Base-by-base conservation (phyloP, 2,797 vertebrate genomes). In the Oreochromis mossambicus region DNA sequence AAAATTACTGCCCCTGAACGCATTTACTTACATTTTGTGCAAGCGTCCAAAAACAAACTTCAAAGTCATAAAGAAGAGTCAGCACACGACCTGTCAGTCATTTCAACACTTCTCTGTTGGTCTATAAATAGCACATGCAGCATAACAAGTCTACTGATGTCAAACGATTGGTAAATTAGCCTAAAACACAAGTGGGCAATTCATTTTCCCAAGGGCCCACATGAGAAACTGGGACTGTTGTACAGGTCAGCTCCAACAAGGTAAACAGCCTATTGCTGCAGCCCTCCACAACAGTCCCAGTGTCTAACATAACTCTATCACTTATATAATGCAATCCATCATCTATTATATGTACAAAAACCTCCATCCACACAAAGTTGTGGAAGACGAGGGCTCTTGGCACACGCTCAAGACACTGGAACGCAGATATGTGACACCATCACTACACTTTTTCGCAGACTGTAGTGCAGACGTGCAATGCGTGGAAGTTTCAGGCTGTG, bases 351-450 rank as follows among this genome's bases (percentile, higher is more conserved):
- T 15, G 36, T 1, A 41, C n/a, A 24, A 24, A 68, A 24, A 2
- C n/a, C 12, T 41, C n/a, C 61, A n/a, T 66, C 36, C 5, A 24
- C 12, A 41, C 0, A 68, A 41, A 68, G 36, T 21, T 66, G 0
- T 6, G n/a, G n/a, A 24, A 68, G 21, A 24, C 2, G 2, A 43
- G n/a, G 9, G 8, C 38, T 68, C 21, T 43, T 43, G 36, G 13
- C 38, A 15, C 36, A 68, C 15, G 63, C 13, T 43, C 7, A 68
- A 9, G 63, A 6, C 8, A 24, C 12, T 24, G n/a, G 36, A 68
- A 43, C 0, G 12, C 63, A 15, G n/a, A 9, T 41, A 24, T 15
- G n/a, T 43, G n/a, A 68, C n/a, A 24, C 5, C 36, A 68, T 1
- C 58, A n/a, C 10, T 19, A 61, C 1, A 3, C 9, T 61, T 61